Percentiles rank a stretch among this genome's conserved stretches.
Conservation (phyloP, 2,113 vertebrate species). For the Tragelaphus buxtoni region DNA sequence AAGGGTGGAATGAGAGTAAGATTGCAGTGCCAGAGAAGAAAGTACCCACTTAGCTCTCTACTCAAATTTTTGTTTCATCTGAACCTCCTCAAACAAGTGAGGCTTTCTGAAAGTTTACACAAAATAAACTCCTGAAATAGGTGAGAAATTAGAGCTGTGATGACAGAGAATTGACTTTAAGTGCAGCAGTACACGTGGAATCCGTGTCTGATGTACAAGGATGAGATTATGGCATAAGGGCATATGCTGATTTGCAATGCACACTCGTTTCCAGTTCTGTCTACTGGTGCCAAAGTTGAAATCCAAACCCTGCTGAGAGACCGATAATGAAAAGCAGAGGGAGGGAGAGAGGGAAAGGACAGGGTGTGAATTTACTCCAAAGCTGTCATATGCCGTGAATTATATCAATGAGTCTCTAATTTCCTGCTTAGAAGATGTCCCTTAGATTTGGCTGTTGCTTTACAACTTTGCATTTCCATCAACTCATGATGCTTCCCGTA, state of each 20-base stretch:
- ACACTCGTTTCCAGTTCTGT: conserved; percentile 73
- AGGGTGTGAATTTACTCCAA: conserved; percentile 33
- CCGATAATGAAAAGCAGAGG: neutral
- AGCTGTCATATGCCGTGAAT: conserved; percentile 52
- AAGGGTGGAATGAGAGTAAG: conserved; percentile 59
- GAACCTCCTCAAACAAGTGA: conserved; percentile 59
- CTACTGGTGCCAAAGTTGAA: conserved; percentile 54
- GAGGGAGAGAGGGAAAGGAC: neutral
- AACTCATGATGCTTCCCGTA: conserved; percentile 63
- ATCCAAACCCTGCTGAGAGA: conserved; percentile 55
- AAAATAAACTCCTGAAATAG: conserved; percentile 67
- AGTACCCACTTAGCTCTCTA: neutral
- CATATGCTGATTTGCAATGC: conserved; percentile 53
- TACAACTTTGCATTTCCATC: conserved; percentile 41
- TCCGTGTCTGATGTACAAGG: conserved; percentile 55
- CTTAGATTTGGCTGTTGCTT: conserved; percentile 19
- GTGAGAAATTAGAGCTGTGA: conserved; percentile 67
- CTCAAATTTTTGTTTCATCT: conserved; percentile 67
- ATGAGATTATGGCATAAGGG: conserved; percentile 14
- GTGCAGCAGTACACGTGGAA: conserved; percentile 20
- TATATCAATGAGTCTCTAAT: conserved; percentile 64
- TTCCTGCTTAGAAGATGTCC: conserved; percentile 43
- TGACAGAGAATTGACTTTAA: conserved; percentile 76
- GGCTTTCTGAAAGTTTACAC: conserved; percentile 49
- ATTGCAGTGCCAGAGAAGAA: neutral